Conservation (phyloP, 2,113 vertebrate genomes). For the Alexandromys fortis region DNA sequence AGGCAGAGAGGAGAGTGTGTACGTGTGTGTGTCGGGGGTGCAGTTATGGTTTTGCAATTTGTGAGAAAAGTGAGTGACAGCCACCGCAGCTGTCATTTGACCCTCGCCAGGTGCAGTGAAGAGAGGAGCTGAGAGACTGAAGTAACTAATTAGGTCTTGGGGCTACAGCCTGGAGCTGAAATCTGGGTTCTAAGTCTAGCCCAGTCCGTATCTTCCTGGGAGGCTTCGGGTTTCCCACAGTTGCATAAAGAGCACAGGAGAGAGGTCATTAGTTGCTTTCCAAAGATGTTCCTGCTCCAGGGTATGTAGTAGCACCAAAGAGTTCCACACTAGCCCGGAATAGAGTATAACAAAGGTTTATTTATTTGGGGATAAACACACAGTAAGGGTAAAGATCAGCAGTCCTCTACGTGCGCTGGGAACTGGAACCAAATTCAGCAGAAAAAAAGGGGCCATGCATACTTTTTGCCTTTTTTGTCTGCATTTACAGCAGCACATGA, state of each 20-base stretch:
- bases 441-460: no score
- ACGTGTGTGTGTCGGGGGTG: not conserved
- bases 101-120: not conserved
- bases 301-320: no score
- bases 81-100: not conserved
- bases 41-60: not conserved
- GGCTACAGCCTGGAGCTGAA: not conserved
- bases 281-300: not conserved
- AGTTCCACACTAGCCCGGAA: no score
- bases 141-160: not conserved
- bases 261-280: not conserved
- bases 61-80: not conserved
- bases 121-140: not conserved
- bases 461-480: no score
- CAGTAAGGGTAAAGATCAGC: no score
- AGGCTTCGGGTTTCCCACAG: not conserved
- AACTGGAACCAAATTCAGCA: no score
- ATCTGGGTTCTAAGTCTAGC: not conserved
- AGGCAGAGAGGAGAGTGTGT: not conserved
- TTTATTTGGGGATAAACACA: no score
- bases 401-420: rapidly evolving
- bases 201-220: not conserved
- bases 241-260: not conserved
- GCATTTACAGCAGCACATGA: no score
- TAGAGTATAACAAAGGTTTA: no score